Percentiles rank a stretch among this genome's conserved stretches.
phyloP scores from a whole-genome alignment of 2,888 invertebrate genomes.

The Diarsia mendica region DNA sequence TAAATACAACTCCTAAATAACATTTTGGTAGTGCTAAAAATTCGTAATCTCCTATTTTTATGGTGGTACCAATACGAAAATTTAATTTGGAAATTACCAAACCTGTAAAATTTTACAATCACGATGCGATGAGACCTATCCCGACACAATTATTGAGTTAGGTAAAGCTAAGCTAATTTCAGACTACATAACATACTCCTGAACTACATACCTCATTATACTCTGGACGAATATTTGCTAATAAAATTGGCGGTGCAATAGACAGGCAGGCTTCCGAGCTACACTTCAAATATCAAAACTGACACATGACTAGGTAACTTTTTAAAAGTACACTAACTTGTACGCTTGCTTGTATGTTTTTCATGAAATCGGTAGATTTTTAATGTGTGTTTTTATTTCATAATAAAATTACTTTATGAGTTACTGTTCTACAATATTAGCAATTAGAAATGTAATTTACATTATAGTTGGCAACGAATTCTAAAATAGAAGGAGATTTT shows the following conservation, averaged over 20 bases:
- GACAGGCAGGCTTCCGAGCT: conserved; percentile 18
- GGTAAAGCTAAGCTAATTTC: no score
- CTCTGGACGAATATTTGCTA: background rate
- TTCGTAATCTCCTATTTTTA: background rate
- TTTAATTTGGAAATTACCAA: background rate
- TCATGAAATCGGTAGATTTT: background rate
- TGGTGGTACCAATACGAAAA: background rate
- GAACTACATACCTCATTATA: background rate
- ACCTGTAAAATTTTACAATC: background rate
- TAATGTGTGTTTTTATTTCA: background rate
- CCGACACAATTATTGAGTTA: background rate
- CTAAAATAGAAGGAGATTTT: no score
- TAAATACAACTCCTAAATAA: background rate
- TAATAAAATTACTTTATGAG: no score
- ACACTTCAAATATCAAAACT: conserved; percentile 28
- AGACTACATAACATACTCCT: no score
- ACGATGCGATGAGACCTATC: background rate
- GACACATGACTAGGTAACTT: conserved; percentile 18
- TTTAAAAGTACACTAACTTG: background rate
- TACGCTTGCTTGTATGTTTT: no score
- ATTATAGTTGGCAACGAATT: no score
- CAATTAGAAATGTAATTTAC: background rate
- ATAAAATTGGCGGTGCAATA: conserved; percentile 16
- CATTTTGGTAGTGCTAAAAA: background rate
- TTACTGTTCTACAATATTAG: background rate